Percentiles rank a stretch among this genome's conserved stretches.
phyloP scores from a whole-genome alignment of 2,888 invertebrate genomes.

The Agrotis clavis region DNA sequence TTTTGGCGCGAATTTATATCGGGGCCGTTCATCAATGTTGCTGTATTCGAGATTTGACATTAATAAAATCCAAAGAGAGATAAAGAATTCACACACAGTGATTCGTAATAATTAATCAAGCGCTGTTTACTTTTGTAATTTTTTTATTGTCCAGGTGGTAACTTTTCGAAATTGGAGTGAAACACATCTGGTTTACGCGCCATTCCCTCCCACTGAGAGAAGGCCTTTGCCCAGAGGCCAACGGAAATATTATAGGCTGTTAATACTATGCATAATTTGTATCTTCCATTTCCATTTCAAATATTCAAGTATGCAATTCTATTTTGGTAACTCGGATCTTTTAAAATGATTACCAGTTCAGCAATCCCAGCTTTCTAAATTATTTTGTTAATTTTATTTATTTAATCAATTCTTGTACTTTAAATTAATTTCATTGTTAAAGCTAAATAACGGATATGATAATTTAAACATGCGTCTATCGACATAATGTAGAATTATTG shows the following conservation, averaged over 20 bases:
- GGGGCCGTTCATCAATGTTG: conserved; percentile 1
- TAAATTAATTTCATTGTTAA: conserved; percentile 7
- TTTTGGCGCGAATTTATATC: conserved; percentile 41
- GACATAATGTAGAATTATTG: conserved; percentile 12
- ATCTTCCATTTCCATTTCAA: too few species aligned
- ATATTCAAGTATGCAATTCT: too few species aligned
- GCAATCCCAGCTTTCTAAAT: conserved; percentile 8
- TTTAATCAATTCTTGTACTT: background rate
- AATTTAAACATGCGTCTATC: conserved; percentile 14
- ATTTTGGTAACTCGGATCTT: too few species aligned
- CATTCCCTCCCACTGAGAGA: background rate
- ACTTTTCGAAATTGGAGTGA: background rate
- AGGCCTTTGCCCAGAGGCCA: background rate
- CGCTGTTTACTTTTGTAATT: conserved; percentile 5
- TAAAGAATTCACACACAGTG: background rate
- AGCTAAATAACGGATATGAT: conserved; percentile 22
- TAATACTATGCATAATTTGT: background rate
- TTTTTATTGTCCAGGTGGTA: background rate
- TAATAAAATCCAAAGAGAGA: too few species aligned
- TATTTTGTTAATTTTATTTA: conserved; percentile 9
- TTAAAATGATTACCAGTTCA: too few species aligned
- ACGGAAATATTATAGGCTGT: background rate
- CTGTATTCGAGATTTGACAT: background rate
- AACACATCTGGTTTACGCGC: background rate
- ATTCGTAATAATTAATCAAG: background rate